Evolutionary conservation across 2,113 vertebrate species (phyloP).

Genomic region (Todiramphus chloris): DNA sequence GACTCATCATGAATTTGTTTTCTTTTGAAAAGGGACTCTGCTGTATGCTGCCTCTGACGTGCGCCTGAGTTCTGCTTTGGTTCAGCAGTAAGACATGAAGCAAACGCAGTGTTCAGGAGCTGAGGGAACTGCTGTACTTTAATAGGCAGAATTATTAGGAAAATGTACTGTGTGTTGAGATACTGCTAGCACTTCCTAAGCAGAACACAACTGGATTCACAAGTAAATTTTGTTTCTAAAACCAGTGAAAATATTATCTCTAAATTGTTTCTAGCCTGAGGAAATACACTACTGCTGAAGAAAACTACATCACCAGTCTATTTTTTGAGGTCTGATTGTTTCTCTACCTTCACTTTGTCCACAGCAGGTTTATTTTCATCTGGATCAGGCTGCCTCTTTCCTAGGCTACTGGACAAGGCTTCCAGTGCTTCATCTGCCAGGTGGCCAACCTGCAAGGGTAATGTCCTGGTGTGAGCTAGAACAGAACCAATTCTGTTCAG

Average conservation of each 20-base stretch:
- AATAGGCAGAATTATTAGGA: background rate
- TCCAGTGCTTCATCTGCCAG: conserved; percentile 64
- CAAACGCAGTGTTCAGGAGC: background rate
- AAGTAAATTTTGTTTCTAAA: background rate
- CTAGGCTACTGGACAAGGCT: conserved; percentile 71
- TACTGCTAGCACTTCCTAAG: background rate
- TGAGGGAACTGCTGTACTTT: background rate
- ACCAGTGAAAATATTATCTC: background rate
- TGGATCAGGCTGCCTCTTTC: conserved; percentile 59
- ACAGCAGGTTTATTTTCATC: conserved; percentile 60
- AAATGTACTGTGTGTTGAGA: background rate
- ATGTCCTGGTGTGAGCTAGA: background rate
- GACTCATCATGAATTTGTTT: background rate
- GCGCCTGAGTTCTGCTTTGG: background rate
- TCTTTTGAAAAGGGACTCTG: background rate
- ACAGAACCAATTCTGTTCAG: background rate
- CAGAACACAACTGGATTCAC: background rate
- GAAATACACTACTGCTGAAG: background rate
- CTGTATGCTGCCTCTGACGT: background rate
- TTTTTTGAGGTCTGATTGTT: background rate
- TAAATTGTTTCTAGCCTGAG: background rate
- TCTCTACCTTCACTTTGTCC: conserved; percentile 77
- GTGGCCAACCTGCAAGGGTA: background rate
- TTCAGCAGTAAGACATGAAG: background rate
- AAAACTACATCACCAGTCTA: background rate